Base-by-base conservation (phyloP, 2,797 vertebrate species). In the Pangasius mekongensis region DNA sequence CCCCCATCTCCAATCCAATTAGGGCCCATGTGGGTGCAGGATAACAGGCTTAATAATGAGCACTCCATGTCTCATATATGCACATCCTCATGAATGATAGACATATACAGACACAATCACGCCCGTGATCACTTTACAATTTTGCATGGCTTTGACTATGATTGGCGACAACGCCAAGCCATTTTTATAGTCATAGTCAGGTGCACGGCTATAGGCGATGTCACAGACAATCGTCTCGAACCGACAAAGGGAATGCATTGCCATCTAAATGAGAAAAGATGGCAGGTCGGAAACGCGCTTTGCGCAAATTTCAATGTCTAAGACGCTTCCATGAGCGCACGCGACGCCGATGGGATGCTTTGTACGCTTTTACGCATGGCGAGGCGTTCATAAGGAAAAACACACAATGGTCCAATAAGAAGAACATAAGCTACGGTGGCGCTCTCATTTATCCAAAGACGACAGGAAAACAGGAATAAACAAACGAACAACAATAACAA, bases 1-100 rank as follows among this genome's bases (percentile, higher is more conserved):
- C 83, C 83, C 67, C 86, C 88, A 78, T 89, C 85, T 71, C 71
- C 67, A 86, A 89, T 84, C 88, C 84, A 82, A 89, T 89, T 88
- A 89, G 47, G 64, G 86, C 30, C 62, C 83, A 71, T 84, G 36
- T 84, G 84, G 43, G 69, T 84, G 86, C 66, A 84, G 62, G 73
- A 82, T 74, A 89, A 88, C 74, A 76, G 66, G 52, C 62, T 80
- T 76, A 89, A 67, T 86, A 89, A 87, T 52, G 49, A 84, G 22
- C 18, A 66, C 77, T 87, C 43, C 52, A 33, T 69, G 62, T 67
- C 43, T 52, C 6, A 33, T 52, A 33, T 27, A 58, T 66, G 86
- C 9, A 47, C 22, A 67, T 43, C 58, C 18, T 22, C 33, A 54
- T 30, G 86, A 36, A 47, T 8, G 18, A 69, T 69, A 69, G n/a